Conservation (phyloP, 2,888 invertebrate species). For the Mimachlamys varia region DNA sequence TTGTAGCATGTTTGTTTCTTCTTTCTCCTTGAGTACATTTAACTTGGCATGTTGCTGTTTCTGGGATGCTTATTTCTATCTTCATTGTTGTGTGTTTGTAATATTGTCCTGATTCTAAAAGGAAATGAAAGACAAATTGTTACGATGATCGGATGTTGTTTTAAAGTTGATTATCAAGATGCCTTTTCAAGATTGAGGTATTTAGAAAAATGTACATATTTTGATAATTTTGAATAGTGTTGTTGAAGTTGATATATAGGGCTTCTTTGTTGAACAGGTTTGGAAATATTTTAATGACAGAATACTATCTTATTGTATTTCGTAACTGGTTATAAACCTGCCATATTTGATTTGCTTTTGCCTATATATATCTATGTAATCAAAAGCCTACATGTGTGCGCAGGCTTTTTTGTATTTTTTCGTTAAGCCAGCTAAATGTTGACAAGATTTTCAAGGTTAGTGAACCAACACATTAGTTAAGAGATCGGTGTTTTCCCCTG, state of each 20-base stretch:
- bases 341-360: not conserved
- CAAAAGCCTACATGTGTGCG: not conserved
- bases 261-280: not conserved
- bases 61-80: not conserved
- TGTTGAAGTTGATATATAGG: not conserved
- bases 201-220: not conserved
- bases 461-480: not conserved
- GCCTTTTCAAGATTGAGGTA: not conserved
- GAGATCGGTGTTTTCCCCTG: not conserved
- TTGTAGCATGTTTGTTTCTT: not conserved
- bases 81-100: not conserved
- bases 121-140: not conserved
- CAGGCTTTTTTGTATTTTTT: not conserved
- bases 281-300: not conserved
- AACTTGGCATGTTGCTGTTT: not conserved
- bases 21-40: not conserved
- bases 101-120: not conserved
- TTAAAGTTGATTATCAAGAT: not conserved
- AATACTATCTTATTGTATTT: not conserved
- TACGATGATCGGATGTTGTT: not conserved
- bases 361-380: not conserved
- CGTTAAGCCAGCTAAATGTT: not conserved
- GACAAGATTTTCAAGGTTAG: not conserved
- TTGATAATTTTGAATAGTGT: not conserved
- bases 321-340: not conserved